Evolutionary conservation across 2,797 vertebrate species (phyloP), one percentile per base, ranked within the genome.

Genomic region (Meda fulgida): DNA sequence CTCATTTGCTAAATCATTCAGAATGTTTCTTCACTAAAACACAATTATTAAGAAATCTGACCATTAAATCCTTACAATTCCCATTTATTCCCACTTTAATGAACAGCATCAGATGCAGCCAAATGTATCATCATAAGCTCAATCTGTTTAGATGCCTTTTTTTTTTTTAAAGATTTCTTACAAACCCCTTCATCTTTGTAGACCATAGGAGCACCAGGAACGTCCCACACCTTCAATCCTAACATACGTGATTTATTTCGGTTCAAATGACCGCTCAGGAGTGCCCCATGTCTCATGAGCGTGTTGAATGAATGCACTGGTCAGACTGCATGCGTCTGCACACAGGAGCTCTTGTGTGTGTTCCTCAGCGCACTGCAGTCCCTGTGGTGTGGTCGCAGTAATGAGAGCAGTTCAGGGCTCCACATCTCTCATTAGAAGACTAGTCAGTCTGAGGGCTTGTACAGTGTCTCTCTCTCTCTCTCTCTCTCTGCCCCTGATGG

Each of bases 341-440:
- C 87, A 88, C 79, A 83, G 75, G 66, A 46, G 85, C 88, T 90
- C 84, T 89, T 89, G 89, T 87, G 81, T 87, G n/a, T 46, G 69
- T 43, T 85, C 84, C 84, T 89, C 80, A 80, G 80, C 40, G 66
- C 79, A 79, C 87, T 84, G 65, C 84, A 83, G 89, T 87, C 88
- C 89, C 89, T 89, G 91, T 43, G 90, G 90, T 92, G 92, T 92
- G 91, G 91, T 89, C 34, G 89, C 89, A 92, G 93, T 94, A 92
- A 94, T 95, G 93, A 91, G 91, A 93, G 92, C 93, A 92, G 92
- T 91, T 90, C 81, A 76, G 87, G 89, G 88, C 90, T 85, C 89
- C 89, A 90, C 91, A 83, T 93, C 93, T 94, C 90, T 95, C 93
- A 95, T 95, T 96, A 95, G 91, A 90, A 91, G 92, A 93, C 85